Base-by-base conservation (phyloP, 2,797 vertebrate genomes). In the Bovichtus variegatus region DNA sequence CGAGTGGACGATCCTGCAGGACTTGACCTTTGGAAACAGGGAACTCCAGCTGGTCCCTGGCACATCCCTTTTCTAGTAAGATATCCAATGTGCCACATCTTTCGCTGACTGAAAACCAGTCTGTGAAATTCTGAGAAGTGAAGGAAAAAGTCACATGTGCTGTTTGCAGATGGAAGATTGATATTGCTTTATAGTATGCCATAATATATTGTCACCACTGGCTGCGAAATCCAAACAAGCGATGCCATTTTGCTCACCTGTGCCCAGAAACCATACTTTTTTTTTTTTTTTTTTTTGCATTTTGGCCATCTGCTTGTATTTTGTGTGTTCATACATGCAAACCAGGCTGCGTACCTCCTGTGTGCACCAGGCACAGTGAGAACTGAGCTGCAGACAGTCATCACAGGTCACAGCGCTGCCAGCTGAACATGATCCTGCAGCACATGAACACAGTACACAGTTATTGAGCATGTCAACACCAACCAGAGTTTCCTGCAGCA, bases 321-420 rank as follows among this genome's bases (percentile, higher is more conserved):
- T 21, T 25, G 3, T 5, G 9, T 4, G 60, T 50, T 65, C 12
- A 43, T 16, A 40, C 16, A n/a, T 44, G 44, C 41, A 53, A 9
- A 19, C 18, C 4, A 23, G 11, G 25, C 19, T 78, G 68, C 78
- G 87, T 96, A 99, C 98, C 97, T 99, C 96, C 91, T 97, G 96
- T 76, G 95, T 95, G 88, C 98, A 99, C 98, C 98, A 99, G 85
- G 96, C 97, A 16, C 98, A 99, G 71, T 93, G 92, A 36, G 97
- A 96, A 89, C 96, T 96, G 11, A 95, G 92, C 89, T 95, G 96
- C 82, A 99, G 95, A 93, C 98, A 99, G 59, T 96, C 95, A 69
- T 96, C 96, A 94, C 98, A 99, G 83, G 95, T 96, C 88, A 95
- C 92, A 78, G 95, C 86, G 5, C 87, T 95, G 83, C 94, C 95